Percentiles rank a stretch among this genome's conserved stretches.
These are phyloP conservation scores for Sesia apiformis DNA, from an alignment of 2,888 invertebrate species.

Conservation along the genomic window DNA sequence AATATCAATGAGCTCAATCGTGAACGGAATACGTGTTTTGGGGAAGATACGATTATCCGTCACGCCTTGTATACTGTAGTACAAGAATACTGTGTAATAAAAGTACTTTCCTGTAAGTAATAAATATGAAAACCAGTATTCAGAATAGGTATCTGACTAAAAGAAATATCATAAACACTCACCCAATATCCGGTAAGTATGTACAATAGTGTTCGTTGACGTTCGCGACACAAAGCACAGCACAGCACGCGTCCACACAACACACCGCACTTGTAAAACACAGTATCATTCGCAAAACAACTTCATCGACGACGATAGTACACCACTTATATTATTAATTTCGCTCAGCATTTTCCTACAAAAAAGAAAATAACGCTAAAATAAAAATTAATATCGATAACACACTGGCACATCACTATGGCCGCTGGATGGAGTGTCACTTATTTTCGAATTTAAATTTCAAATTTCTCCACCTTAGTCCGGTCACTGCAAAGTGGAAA, in stretches of 20 bases:
- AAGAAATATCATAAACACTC: slow-evolving; percentile 4
- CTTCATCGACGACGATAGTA: slow-evolving; percentile 69
- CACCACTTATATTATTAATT: slow-evolving; percentile 73
- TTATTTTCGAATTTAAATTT: slow-evolving; percentile 39
- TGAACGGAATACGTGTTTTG: no score
- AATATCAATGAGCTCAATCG: no score
- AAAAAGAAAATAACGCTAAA: slow-evolving; percentile 62
- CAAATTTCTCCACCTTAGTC: slow-evolving; percentile 67
- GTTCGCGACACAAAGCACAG: slow-evolving; percentile 45
- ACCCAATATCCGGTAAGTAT: slow-evolving; percentile 13
- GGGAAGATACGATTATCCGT: no score
- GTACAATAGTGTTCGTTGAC: slow-evolving; percentile 27
- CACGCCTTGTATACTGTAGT: no score
- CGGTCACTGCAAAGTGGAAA: slow-evolving; percentile 72
- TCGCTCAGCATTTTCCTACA: slow-evolving; percentile 72
- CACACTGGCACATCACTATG: slow-evolving; percentile 60
- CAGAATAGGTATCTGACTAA: neutral
- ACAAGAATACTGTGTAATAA: no score
- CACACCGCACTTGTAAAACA: slow-evolving; percentile 64
- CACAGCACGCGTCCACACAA: slow-evolving; percentile 64
- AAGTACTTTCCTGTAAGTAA: no score
- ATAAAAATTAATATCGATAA: slow-evolving; percentile 41
- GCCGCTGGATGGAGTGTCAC: slow-evolving; percentile 31
- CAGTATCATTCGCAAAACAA: slow-evolving; percentile 72
- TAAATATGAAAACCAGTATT: neutral